phyloP scores from a whole-genome alignment of 1,140 invertebrate genomes.

The Pararge aegeria region DNA sequence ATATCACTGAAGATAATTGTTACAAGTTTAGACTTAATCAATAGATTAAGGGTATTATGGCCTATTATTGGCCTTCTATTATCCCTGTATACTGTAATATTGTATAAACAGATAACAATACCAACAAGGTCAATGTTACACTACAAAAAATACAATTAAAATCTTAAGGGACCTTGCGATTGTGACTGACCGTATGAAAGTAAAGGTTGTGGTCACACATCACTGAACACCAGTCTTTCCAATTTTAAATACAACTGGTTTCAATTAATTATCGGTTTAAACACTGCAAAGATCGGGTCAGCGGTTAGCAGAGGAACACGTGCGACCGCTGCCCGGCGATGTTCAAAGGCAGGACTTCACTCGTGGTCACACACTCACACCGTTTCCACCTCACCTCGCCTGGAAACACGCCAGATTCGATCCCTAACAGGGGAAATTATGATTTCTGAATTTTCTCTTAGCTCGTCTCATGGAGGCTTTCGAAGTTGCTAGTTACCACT shows the following conservation, averaged over 20 bases:
- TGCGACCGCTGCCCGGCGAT: no score
- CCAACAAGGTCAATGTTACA: slow-evolving; percentile 5
- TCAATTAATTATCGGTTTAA: no score
- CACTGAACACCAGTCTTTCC: neutral
- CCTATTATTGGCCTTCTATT: neutral
- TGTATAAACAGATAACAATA: slow-evolving; percentile 7
- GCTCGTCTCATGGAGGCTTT: no score
- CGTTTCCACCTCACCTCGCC: no score
- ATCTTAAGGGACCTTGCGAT: neutral
- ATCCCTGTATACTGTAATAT: neutral
- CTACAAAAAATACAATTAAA: slow-evolving; percentile 6
- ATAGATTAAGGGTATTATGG: slow-evolving; percentile 6
- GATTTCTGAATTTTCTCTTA: no score
- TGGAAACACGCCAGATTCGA: no score
- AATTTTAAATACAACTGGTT: neutral
- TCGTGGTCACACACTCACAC: no score
- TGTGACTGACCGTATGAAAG: slow-evolving; percentile 3
- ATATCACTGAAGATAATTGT: neutral
- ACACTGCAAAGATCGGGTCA: no score
- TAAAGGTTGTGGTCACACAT: slow-evolving; percentile 4
- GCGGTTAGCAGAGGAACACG: no score
- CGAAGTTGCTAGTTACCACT: no score
- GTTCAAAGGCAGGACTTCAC: no score
- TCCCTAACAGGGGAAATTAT: no score
- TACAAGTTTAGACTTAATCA: neutral